These are phyloP conservation scores for Ephydatia muelleri DNA, from an alignment of 37 sponge, comb jelly and placozoan genomes.

Conservation along the genomic window DNA sequence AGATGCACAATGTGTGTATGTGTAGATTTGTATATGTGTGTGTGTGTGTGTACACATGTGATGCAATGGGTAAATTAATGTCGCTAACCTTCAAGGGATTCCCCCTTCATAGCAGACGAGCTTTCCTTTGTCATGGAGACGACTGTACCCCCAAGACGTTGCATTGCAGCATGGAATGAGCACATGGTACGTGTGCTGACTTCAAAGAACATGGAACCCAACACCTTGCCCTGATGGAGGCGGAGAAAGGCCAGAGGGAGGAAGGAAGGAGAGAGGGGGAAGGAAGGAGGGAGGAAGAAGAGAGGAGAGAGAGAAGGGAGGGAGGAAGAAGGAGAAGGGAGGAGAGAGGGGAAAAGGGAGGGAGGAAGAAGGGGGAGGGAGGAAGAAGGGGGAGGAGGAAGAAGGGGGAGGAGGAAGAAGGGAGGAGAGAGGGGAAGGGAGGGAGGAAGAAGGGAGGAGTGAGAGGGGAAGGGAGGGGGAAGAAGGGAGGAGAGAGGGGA, in stretches of 20 bases:
- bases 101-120: slow-evolving; percentile 96
- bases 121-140: slow-evolving; percentile 70
- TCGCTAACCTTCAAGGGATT: slow-evolving; percentile 84
- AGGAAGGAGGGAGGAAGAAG: neutral
- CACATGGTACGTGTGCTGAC: slow-evolving; percentile 93
- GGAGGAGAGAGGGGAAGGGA: neutral
- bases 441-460: neutral
- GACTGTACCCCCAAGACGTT: slow-evolving; percentile 90
- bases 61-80: neutral
- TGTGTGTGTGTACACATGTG: too few species aligned
- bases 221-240: slow-evolving; percentile 70
- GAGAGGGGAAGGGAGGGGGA: neutral
- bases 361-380: slow-evolving; percentile 3
- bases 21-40: neutral
- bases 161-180: slow-evolving; percentile 96
- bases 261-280: neutral
- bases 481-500: slow-evolving; percentile 18
- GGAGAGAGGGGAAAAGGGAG: neutral
- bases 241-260: neutral
- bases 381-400: neutral
- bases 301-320: slow-evolving; percentile 1
- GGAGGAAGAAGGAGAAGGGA: neutral
- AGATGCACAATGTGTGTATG: neutral
- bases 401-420: neutral
- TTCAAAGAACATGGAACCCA: slow-evolving; percentile 96